phyloP scores from a whole-genome alignment of 2,888 invertebrate genomes.

The Sarcophaga subvicina region DNA sequence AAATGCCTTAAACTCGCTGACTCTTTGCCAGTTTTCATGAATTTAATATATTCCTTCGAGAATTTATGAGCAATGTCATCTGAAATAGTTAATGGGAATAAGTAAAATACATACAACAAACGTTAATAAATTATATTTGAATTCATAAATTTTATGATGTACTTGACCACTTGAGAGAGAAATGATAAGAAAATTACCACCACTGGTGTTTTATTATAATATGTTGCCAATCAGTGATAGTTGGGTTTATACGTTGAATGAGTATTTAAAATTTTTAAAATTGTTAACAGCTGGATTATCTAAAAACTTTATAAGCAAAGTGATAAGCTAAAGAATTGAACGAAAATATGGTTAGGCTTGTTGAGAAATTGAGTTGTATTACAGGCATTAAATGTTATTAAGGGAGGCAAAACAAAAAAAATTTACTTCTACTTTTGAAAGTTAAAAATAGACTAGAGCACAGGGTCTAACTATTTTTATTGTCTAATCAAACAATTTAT shows the following conservation, averaged over 20 bases:
- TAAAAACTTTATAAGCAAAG: neutral
- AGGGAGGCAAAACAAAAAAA: too few relatives aligned
- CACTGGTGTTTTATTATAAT: neutral
- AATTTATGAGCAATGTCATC: slow-evolving; percentile 76
- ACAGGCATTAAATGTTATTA: too few relatives aligned
- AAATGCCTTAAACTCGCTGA: slow-evolving; percentile 72
- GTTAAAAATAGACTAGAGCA: too few relatives aligned
- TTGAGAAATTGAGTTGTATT: too few relatives aligned
- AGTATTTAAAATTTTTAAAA: neutral
- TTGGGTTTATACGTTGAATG: neutral
- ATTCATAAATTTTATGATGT: neutral
- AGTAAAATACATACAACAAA: neutral
- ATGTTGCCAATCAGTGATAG: slow-evolving; percentile 18
- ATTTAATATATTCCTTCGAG: slow-evolving; percentile 76
- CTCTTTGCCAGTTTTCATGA: slow-evolving; percentile 74
- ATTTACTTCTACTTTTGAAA: too few relatives aligned
- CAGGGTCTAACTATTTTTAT: too few relatives aligned
- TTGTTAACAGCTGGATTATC: neutral
- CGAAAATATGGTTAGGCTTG: neutral
- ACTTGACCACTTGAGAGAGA: neutral
- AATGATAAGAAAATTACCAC: slow-evolving; percentile 11
- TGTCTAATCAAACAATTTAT: too few relatives aligned
- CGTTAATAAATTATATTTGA: slow-evolving; percentile 12
- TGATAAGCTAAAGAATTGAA: neutral
- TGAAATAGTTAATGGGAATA: slow-evolving; percentile 54